Percentiles rank a stretch among this genome's conserved stretches.
phyloP scores from a whole-genome alignment of 2,888 invertebrate species.

The Drosophila picticornis region DNA sequence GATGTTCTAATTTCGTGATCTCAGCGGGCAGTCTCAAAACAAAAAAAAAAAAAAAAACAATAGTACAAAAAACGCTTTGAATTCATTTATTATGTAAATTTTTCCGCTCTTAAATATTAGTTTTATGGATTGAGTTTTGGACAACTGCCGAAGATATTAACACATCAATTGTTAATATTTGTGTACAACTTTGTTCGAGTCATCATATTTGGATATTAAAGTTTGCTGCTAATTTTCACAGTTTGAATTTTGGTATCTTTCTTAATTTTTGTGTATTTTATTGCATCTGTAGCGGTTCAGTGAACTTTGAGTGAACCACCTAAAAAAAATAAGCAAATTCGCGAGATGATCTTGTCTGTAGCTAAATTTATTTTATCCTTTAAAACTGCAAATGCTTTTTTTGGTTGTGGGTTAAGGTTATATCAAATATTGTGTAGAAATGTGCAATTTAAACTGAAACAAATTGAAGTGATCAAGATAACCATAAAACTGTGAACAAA shows the following conservation, averaged over 20 bases:
- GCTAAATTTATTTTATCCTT: slow-evolving; percentile 1
- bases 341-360: slow-evolving; percentile 6
- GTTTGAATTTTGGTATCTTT: slow-evolving; percentile 33
- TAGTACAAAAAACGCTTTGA: background rate
- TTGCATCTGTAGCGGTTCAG: slow-evolving; percentile 37
- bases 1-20: slow-evolving; percentile 56
- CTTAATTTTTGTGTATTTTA: slow-evolving; percentile 2
- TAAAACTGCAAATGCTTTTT: background rate
- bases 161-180: slow-evolving; percentile 48
- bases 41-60: background rate
- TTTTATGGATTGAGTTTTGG: slow-evolving; percentile 22
- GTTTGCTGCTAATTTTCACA: slow-evolving; percentile 63
- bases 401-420: background rate
- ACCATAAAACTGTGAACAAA: too few relatives aligned
- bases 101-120: slow-evolving; percentile 17
- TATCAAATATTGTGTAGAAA: background rate
- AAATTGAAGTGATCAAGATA: background rate
- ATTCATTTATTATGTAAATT: slow-evolving; percentile 56
- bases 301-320: slow-evolving; percentile 27
- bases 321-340: background rate
- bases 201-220: slow-evolving; percentile 32
- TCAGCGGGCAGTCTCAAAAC: slow-evolving; percentile 32
- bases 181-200: slow-evolving; percentile 15
- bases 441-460: background rate
- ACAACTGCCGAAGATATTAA: slow-evolving; percentile 40